Conservation (phyloP, 2,797 vertebrate genomes). For the Poecile montanus region DNA sequence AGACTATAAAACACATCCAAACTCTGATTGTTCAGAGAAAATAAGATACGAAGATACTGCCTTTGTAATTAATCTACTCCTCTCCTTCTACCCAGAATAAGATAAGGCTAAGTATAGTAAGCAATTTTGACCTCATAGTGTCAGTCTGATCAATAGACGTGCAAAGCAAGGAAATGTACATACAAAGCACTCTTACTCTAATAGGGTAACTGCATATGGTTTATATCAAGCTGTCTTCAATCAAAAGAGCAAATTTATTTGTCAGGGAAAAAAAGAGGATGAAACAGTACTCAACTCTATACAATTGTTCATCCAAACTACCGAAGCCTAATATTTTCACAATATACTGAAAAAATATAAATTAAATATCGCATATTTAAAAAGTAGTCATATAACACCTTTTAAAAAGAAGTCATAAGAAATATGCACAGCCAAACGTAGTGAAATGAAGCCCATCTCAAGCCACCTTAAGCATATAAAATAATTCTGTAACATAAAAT, state of each 20-base stretch:
- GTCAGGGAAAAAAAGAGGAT: background rate
- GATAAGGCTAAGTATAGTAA: background rate
- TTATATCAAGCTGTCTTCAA: background rate
- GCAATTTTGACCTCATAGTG: background rate
- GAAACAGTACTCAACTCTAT: background rate
- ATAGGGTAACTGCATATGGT: fast-evolving
- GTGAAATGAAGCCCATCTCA: background rate
- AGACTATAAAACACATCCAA: background rate
- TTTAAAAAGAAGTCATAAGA: background rate
- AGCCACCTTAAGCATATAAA: background rate
- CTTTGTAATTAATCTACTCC: background rate
- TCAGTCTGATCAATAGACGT: background rate
- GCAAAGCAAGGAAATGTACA: background rate
- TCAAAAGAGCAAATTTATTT: background rate
- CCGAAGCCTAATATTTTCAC: background rate
- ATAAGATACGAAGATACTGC: background rate
- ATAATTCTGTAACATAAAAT: background rate
- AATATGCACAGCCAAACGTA: background rate
- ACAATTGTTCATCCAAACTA: background rate
- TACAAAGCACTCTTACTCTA: background rate
- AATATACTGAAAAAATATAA: background rate
- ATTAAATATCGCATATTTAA: background rate
- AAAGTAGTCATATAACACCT: background rate
- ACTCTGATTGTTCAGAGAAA: background rate
- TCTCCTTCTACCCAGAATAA: background rate